Base-by-base conservation (phyloP, 1,140 invertebrate genomes). In the Capitella teleta region DNA sequence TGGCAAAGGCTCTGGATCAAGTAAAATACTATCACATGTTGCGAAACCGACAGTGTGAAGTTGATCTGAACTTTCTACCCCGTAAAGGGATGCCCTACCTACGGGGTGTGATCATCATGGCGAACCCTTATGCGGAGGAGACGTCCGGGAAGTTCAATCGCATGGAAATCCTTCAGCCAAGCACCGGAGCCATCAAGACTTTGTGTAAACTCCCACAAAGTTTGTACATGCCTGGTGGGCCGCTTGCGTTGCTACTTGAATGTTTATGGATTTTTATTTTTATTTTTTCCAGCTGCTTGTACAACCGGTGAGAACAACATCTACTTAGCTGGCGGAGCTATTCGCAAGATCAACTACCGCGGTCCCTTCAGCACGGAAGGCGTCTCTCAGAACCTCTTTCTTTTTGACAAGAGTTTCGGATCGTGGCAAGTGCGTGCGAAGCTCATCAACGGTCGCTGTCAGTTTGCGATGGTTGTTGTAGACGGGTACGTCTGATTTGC, bases 311-410 rank as follows among this genome's bases (percentile, higher is more conserved):
- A 75, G 44, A 77, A 78, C 57, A 71, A 72, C 41, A 59, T 79
- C 28, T 79, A 77, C 53, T 55, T 79, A 49, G 76, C 76, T 47
- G 77, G 78, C 16, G 77, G 78, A 10, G 76, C 63, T 2, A 57
- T 67, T 12, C 49, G 67, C 5, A 68, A 68, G 51, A 70, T 64
- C 52, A 14, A 47, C 28, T 67, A 70, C 54, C 51, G 64, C 1
- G 66, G 65, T 14, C 65, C 63, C 2, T 61, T 67, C 16, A 63
- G 61, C 5, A 64, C 62, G 10, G 67, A 69, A 48, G 67, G 64
- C 0, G 58, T 69, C 2, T 65, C 63, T 14, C 62, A 60, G 52
- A 58, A 54, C 45, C 51, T 69, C 42, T 61, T 63, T 32, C 47
- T 67, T 8, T 70, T 62, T 56, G 64, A 68, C 43, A 61, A 63